A percentile compares a stretch with the other conserved stretches of the same genome.
Evolutionary conservation across 2,888 invertebrate species (phyloP).

Genomic region (Hydrotaea diabolus): DNA sequence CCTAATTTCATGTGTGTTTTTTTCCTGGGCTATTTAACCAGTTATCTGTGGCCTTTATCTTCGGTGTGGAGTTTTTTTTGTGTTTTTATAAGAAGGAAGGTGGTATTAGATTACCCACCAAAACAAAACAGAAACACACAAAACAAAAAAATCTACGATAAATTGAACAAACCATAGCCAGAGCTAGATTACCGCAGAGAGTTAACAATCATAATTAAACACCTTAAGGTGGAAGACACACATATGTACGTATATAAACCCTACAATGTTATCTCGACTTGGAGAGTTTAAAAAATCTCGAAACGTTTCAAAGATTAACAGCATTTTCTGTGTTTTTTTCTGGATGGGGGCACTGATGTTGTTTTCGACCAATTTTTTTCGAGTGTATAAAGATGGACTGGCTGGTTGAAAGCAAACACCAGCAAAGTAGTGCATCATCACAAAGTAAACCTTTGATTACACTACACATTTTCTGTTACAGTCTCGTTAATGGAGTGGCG

Average conservation of each 20-base stretch:
- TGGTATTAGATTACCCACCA: conserved; percentile 26
- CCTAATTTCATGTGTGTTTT: background rate
- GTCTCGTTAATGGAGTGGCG: conserved; percentile 21
- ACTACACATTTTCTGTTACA: conserved; percentile 27
- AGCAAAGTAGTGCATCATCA: conserved; percentile 26
- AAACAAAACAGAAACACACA: background rate
- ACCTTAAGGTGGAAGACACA: background rate
- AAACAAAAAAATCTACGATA: conserved; percentile 45
- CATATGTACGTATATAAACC: too few relatives aligned
- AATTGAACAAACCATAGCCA: conserved; percentile 28
- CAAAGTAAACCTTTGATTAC: conserved; percentile 43
- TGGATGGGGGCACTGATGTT: background rate
- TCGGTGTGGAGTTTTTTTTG: too few relatives aligned
- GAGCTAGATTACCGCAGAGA: conserved; percentile 39
- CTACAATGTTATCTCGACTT: too few relatives aligned
- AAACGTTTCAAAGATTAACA: background rate
- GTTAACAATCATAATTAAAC: conserved; percentile 45
- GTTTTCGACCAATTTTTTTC: background rate
- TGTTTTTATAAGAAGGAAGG: background rate
- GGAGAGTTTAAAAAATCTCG: background rate
- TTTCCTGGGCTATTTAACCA: background rate
- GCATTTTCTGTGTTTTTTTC: background rate
- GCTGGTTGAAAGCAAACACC: background rate
- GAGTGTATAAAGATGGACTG: background rate
- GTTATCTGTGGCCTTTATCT: conserved; percentile 5